Evolutionary conservation across 1,140 invertebrate genomes (phyloP).

Genomic region (Cydia amplana): DNA sequence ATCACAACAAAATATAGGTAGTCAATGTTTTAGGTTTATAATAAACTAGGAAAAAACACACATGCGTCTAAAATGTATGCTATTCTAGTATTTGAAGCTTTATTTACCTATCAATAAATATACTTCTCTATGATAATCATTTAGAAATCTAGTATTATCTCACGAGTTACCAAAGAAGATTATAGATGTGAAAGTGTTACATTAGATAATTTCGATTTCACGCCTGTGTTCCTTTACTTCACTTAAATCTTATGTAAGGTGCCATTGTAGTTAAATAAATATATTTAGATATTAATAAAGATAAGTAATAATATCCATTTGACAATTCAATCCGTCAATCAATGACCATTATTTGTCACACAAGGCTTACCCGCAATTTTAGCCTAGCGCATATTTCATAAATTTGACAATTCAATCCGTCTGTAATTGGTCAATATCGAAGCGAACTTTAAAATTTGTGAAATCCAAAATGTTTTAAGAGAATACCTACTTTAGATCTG

Average conservation of each 20-base stretch:
- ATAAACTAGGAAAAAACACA: too few species aligned
- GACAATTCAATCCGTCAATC: too few species aligned
- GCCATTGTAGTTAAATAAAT: slow-evolving; percentile 28
- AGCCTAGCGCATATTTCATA: too few species aligned
- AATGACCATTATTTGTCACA: background rate
- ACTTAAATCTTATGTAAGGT: slow-evolving; percentile 28
- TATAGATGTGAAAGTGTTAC: background rate
- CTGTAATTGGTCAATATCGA: too few species aligned
- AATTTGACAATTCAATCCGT: too few species aligned
- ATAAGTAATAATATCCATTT: background rate
- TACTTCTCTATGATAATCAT: background rate
- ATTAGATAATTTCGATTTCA: background rate
- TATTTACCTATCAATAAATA: too few species aligned
- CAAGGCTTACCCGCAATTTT: background rate
- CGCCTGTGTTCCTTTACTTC: background rate
- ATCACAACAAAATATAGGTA: background rate
- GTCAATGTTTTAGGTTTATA: background rate
- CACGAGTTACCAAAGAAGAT: slow-evolving; percentile 8
- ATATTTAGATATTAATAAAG: slow-evolving; percentile 23
- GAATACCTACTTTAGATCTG: too few species aligned
- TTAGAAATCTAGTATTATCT: background rate
- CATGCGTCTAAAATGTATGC: too few species aligned
- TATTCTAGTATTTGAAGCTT: too few species aligned
- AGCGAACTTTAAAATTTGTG: too few species aligned
- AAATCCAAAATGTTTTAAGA: too few species aligned